A percentile compares a stretch with the other conserved stretches of the same genome.
Conservation (phyloP, 2,797 vertebrate genomes). For the Naso thynnoides region DNA sequence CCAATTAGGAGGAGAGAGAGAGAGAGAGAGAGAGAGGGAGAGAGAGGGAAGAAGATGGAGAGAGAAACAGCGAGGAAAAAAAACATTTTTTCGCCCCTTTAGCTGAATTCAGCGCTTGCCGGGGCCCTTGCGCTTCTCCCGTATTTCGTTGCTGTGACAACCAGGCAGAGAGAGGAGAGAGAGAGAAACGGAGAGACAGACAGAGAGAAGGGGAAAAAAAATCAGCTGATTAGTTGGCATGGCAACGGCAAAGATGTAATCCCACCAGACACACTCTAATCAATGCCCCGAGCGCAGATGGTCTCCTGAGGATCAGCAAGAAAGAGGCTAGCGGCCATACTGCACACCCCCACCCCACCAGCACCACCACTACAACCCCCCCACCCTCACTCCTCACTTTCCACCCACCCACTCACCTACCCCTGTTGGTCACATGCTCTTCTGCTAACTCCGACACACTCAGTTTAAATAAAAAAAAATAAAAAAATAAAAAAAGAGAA, state of each 20-base stretch:
- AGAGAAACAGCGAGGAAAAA: slow-evolving; percentile 34
- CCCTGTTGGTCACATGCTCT: slow-evolving; percentile 84
- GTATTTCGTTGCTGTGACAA: slow-evolving; percentile 99
- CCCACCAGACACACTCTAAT: slow-evolving; percentile 99
- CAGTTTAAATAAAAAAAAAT: slow-evolving; percentile 31
- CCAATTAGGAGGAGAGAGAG: slow-evolving; percentile 89
- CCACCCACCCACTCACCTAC: slow-evolving; percentile 53
- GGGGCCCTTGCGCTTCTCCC: slow-evolving; percentile 87
- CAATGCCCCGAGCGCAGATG: slow-evolving; percentile 99
- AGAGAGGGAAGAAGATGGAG: slow-evolving; percentile 3
- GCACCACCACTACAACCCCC: slow-evolving; percentile 11
- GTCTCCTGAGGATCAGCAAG: slow-evolving; percentile 99
- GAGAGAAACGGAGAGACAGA: slow-evolving; percentile 64
- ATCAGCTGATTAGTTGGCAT: slow-evolving; percentile 99
- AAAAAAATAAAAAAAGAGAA: slow-evolving; percentile 3
- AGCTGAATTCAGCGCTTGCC: slow-evolving; percentile 91
- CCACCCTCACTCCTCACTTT: slow-evolving; percentile 74
- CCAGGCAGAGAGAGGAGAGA: slow-evolving; percentile 76
- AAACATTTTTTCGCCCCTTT: slow-evolving; percentile 92
- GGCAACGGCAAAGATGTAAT: slow-evolving; percentile 99
- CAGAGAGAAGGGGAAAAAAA: slow-evolving; percentile 63
- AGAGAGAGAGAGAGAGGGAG: slow-evolving; percentile 30
- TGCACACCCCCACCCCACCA: slow-evolving; percentile 35
- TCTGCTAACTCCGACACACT: slow-evolving; percentile 84
- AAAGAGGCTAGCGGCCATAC: slow-evolving; percentile 96